These are phyloP conservation scores for Himantopus leucocephalus DNA, from an alignment of 2,113 vertebrate genomes.

Conservation along the genomic window DNA sequence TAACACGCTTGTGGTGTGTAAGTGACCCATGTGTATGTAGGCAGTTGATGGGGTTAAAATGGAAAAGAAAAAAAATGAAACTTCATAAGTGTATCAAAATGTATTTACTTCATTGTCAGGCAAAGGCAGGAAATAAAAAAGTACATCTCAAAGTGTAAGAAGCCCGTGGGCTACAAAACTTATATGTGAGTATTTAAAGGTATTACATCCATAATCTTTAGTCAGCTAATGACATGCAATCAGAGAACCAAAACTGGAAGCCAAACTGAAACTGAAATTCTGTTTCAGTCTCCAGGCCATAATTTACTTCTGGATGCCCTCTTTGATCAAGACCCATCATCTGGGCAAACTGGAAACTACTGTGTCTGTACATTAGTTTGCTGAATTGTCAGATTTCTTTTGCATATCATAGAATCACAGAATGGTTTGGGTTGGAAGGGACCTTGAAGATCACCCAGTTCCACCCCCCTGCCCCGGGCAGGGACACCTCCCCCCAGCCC, in stretches of 20 bases:
- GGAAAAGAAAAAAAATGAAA: neutral
- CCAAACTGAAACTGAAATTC: neutral
- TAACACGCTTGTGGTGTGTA: conserved; percentile 2
- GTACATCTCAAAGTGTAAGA: neutral
- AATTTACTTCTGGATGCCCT: neutral
- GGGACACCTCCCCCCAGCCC: neutral
- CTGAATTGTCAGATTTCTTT: neutral
- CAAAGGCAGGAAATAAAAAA: neutral
- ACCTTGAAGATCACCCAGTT: neutral
- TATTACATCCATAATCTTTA: neutral
- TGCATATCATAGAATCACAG: neutral
- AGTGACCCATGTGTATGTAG: neutral
- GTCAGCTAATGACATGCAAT: neutral
- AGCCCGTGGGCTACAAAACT: neutral
- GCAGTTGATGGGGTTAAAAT: neutral
- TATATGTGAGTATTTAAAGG: neutral
- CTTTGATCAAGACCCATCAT: neutral
- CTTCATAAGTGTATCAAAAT: neutral
- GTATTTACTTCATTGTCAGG: neutral
- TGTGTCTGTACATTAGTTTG: neutral
- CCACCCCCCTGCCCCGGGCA: neutral
- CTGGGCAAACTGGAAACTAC: neutral
- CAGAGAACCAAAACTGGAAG: neutral
- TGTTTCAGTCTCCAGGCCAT: neutral
- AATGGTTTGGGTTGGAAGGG: neutral